Conservation (phyloP, 2,797 vertebrate species). For the Cheirogaleus major region DNA sequence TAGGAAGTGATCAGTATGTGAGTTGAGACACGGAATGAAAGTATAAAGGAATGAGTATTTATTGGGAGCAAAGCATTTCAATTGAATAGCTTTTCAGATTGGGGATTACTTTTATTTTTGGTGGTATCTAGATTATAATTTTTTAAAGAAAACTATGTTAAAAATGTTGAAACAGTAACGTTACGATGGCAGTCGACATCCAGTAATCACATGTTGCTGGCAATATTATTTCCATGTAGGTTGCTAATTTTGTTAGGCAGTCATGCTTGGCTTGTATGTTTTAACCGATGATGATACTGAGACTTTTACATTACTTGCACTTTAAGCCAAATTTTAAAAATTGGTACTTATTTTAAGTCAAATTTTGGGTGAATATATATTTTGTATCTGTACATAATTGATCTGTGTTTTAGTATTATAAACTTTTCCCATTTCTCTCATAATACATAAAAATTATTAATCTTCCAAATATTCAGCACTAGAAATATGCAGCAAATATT, state of each 20-base stretch:
- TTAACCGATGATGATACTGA: neutral
- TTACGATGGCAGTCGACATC: neutral
- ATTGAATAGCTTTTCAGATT: neutral
- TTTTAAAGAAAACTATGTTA: neutral
- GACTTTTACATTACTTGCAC: neutral
- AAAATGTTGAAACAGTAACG: neutral
- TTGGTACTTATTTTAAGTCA: neutral
- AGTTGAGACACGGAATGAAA: neutral
- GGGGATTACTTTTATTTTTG: neutral
- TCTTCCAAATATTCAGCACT: neutral
- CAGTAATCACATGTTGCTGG: neutral
- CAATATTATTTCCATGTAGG: fast-evolving
- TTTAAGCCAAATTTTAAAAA: neutral
- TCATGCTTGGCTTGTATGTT: fast-evolving
- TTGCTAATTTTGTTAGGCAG: neutral
- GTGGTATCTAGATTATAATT: neutral
- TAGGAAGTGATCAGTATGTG: fast-evolving
- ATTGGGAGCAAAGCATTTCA: neutral
- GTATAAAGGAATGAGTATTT: neutral
- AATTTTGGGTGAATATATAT: neutral
- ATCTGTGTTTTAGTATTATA: neutral
- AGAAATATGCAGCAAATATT: neutral
- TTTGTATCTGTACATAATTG: neutral
- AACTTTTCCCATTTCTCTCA: neutral
- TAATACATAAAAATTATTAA: neutral